A percentile compares a stretch with the other conserved stretches of the same genome.
Conservation (phyloP, 1,140 invertebrate genomes). For the Cydia amplana region DNA sequence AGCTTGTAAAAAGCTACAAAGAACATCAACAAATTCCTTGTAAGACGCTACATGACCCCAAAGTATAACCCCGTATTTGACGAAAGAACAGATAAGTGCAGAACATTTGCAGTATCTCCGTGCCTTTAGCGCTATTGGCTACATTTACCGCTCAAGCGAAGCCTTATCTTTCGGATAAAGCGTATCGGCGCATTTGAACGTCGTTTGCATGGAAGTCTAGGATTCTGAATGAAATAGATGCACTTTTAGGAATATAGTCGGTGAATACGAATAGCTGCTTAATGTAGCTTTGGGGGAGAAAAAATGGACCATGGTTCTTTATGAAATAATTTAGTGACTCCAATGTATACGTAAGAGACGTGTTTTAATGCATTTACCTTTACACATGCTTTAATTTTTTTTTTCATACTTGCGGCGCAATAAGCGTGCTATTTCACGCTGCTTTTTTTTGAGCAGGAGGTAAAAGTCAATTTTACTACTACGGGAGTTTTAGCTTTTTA, state of each 20-base stretch:
- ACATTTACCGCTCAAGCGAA: background rate
- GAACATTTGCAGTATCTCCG: background rate
- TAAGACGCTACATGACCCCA: background rate
- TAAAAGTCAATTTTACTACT: too few species aligned
- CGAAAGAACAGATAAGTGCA: conserved; percentile 8
- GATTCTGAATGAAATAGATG: conserved; percentile 1
- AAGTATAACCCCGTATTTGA: background rate
- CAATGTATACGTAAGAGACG: too few species aligned
- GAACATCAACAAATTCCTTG: too few species aligned
- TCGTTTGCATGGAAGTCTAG: conserved; percentile 11
- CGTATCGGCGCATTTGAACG: conserved; percentile 6
- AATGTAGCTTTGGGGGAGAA: too few species aligned
- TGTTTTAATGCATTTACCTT: too few species aligned
- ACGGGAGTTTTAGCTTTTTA: too few species aligned
- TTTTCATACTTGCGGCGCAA: too few species aligned
- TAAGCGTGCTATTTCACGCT: too few species aligned
- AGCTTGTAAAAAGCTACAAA: too few species aligned
- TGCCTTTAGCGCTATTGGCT: background rate
- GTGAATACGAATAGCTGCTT: background rate
- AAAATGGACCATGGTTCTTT: background rate
- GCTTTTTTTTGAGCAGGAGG: too few species aligned
- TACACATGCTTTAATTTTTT: too few species aligned
- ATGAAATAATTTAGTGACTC: too few species aligned
- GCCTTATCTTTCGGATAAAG: background rate
- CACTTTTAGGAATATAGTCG: background rate